These are phyloP conservation scores for Allophyes oxyacanthae DNA, from an alignment of 2,888 invertebrate genomes.

Conservation along the genomic window DNA sequence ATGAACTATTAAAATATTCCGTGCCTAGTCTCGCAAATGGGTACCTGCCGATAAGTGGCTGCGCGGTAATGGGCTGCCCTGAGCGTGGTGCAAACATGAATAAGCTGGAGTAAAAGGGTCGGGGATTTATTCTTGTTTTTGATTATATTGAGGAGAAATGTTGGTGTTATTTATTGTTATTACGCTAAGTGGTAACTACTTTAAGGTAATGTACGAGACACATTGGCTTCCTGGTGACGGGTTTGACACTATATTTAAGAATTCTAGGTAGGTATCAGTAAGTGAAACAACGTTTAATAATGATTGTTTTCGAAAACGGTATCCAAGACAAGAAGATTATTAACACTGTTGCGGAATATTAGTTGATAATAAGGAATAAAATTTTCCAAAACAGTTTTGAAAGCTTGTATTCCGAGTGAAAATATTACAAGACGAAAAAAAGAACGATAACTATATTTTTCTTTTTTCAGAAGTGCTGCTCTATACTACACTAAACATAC, in stretches of 20 bases:
- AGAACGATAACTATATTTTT: too few species aligned
- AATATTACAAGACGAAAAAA: too few species aligned
- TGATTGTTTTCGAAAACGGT: too few species aligned
- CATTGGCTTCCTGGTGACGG: neutral
- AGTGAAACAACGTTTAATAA: too few species aligned
- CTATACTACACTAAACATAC: too few species aligned
- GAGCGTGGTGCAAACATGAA: constrained; percentile 33
- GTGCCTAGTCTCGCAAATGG: constrained; percentile 38
- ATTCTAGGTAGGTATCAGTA: too few species aligned
- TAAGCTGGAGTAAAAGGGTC: constrained; percentile 28
- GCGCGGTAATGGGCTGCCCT: constrained; percentile 35
- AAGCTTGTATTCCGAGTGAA: too few species aligned
- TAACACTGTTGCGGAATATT: too few species aligned
- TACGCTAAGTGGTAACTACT: constrained; percentile 10
- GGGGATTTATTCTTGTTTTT: constrained; percentile 26
- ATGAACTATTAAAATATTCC: constrained; percentile 56
- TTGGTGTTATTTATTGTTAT: constrained; percentile 28
- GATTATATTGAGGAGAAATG: constrained; percentile 20
- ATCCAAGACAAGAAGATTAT: too few species aligned
- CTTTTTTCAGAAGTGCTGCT: too few species aligned
- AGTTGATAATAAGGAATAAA: too few species aligned
- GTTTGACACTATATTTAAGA: constrained; percentile 5
- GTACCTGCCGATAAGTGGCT: constrained; percentile 48
- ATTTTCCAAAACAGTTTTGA: too few species aligned
- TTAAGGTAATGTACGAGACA: constrained; percentile 7